phyloP scores from a whole-genome alignment of 30 jellyfish, hydroid and myxozoan species.

The Turritopsis rubra region DNA sequence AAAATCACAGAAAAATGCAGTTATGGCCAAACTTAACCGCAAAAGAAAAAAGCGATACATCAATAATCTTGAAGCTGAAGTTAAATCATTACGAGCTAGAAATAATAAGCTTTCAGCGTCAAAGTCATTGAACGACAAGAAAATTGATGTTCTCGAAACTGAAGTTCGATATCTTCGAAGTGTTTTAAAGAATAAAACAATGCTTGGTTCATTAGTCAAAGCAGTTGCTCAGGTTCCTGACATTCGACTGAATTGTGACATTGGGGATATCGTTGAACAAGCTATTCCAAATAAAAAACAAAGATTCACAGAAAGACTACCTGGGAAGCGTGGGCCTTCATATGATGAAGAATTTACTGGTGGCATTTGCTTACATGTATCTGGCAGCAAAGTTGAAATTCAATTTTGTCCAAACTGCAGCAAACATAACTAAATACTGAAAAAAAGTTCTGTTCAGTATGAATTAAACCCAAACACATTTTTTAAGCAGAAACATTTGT shows the following conservation, averaged over 20 bases:
- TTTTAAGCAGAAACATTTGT: neutral
- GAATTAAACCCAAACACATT: neutral
- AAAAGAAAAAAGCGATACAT: slow-evolving; percentile 69
- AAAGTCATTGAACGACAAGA: slow-evolving; percentile 29
- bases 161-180: slow-evolving; percentile 46
- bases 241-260: neutral
- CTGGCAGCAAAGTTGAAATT: slow-evolving; percentile 51
- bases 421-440: slow-evolving; percentile 1
- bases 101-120: slow-evolving; percentile 38
- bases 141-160: slow-evolving; percentile 25
- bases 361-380: slow-evolving; percentile 77
- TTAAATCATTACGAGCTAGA: slow-evolving; percentile 41
- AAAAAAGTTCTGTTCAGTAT: neutral
- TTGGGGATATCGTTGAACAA: neutral
- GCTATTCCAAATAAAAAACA: neutral
- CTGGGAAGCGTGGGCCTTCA: slow-evolving; percentile 9
- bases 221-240: slow-evolving; percentile 66
- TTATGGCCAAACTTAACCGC: slow-evolving; percentile 71
- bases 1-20: slow-evolving; percentile 48
- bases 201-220: slow-evolving; percentile 56
- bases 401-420: slow-evolving; percentile 65
- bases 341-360: slow-evolving; percentile 8
- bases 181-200: slow-evolving; percentile 52
- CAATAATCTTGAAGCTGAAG: slow-evolving; percentile 62
- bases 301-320: slow-evolving; percentile 2